Base-by-base conservation (phyloP, 2,888 invertebrate genomes). In the Bruchidius siliquastri region DNA sequence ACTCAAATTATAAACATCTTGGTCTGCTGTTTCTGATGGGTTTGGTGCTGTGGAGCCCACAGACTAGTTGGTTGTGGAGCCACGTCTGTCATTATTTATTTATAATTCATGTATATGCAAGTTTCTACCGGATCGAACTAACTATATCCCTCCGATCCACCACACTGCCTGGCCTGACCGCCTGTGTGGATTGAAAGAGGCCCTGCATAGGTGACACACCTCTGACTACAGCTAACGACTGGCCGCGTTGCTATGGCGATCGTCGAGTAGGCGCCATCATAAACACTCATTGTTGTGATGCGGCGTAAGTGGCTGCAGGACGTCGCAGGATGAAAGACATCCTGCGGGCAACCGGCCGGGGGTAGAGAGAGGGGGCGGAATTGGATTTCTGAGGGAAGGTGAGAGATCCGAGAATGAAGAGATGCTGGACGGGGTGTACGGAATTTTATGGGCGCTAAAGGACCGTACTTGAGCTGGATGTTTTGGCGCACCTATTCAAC, bases 231-330 rank as follows among this genome's bases (percentile, higher is more conserved):
- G 10, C 68, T 22, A 68, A 21, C 22, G 21, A 68, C 68, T 68
- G 21, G 22, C 68, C 22, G 82, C 83, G 87, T 87, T 86, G 86
- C 86, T 83, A 87, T 87, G 86, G 83, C 83, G 84, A 87, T 86
- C 84, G 87, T 85, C 87, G 85, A 85, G 85, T 86, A 87, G 87
- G 87, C 87, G 87, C 87, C 86, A 86, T 87, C 86, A 87, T 86
- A 87, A 87, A 87, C 87, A 87, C 86, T 86, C 86, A 86, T 86
- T 86, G 87, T 86, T 86, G 86, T 86, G 86, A 86, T 86, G 86
- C 84, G 84, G 85, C 84, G 82, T 81, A 81, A 82, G 82, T 81
- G 82, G 83, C 84, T 80, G 83, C 81, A 81, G 81, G 81, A 81
- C 80, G 79, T 80, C 75, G 79, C 75, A 75, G 73, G 76, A 76